These are phyloP conservation scores for Rhagium mordax DNA, from an alignment of 2,888 invertebrate genomes.

Conservation along the genomic window DNA sequence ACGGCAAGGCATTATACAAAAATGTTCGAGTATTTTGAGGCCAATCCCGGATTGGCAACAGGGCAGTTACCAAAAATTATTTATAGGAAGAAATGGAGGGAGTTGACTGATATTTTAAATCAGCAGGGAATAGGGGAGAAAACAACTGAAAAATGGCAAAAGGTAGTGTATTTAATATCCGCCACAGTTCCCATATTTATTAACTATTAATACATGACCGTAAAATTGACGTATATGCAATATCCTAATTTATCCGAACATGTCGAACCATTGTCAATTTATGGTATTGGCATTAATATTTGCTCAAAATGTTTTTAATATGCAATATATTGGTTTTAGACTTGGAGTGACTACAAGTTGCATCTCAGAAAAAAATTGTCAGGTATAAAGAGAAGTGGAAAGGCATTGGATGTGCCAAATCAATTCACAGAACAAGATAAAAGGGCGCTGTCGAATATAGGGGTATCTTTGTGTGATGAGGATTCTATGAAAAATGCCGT, in stretches of 20 bases:
- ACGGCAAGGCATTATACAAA: slow-evolving; percentile 35
- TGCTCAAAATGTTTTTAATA: background rate
- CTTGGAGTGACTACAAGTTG: slow-evolving; percentile 35
- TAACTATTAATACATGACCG: background rate
- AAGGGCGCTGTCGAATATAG: slow-evolving; percentile 27
- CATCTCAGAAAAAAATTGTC: slow-evolving; percentile 33
- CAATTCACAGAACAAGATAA: slow-evolving; percentile 31
- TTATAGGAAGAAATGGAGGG: slow-evolving; percentile 37
- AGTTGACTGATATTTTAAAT: slow-evolving; percentile 34
- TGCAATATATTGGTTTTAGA: slow-evolving; percentile 20
- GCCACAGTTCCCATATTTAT: background rate
- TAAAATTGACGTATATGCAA: too few relatives aligned
- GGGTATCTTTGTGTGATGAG: slow-evolving; percentile 28
- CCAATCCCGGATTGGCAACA: slow-evolving; percentile 36
- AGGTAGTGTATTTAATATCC: slow-evolving; percentile 8
- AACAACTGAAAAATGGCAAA: slow-evolving; percentile 39
- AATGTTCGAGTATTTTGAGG: slow-evolving; percentile 37
- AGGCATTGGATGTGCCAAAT: slow-evolving; percentile 23
- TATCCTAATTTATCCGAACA: too few relatives aligned
- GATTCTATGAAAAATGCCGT: slow-evolving; percentile 16
- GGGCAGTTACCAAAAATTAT: slow-evolving; percentile 35
- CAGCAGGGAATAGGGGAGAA: slow-evolving; percentile 35
- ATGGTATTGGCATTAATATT: too few relatives aligned
- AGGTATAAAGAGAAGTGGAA: slow-evolving; percentile 23
- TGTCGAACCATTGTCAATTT: too few relatives aligned